Evolutionary conservation across 2,888 invertebrate genomes (phyloP).

Genomic region (Lasioglossum morio): DNA sequence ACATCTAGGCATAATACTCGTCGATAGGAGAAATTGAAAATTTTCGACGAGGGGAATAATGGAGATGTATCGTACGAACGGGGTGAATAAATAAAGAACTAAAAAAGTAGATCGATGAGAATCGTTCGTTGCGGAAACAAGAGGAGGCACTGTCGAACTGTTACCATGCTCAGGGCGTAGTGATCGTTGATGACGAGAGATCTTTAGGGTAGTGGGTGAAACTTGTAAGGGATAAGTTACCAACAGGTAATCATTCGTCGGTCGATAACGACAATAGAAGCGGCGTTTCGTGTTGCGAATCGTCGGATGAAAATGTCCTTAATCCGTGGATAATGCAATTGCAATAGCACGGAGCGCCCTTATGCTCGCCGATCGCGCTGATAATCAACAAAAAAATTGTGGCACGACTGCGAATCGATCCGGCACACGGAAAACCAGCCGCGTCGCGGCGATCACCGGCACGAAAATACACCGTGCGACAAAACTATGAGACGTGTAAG

Average conservation of each 20-base stretch:
- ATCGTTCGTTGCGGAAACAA: constrained; percentile 7
- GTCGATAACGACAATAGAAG: constrained; percentile 59
- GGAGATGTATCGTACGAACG: constrained; percentile 6
- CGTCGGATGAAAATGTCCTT: constrained; percentile 31
- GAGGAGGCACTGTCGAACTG: constrained; percentile 23
- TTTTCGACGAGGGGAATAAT: background rate
- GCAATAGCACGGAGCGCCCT: constrained; percentile 35
- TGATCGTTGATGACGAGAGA: constrained; percentile 32
- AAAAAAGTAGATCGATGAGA: constrained; percentile 1
- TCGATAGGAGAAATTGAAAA: background rate
- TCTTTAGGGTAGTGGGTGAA: constrained; percentile 5
- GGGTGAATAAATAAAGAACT: background rate
- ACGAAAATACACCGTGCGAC: background rate
- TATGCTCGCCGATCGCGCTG: constrained; percentile 38
- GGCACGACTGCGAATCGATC: constrained; percentile 59
- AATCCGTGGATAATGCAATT: constrained; percentile 59
- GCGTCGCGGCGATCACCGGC: constrained; percentile 28
- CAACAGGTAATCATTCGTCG: constrained; percentile 57
- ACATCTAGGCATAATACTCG: constrained; percentile 18
- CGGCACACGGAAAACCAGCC: constrained; percentile 44
- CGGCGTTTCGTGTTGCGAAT: constrained; percentile 42
- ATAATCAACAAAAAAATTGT: constrained; percentile 24
- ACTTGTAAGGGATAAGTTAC: constrained; percentile 63
- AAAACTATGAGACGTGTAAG: background rate
- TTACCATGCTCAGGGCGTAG: constrained; percentile 52